phyloP scores from a whole-genome alignment of 2,797 vertebrate species.

The Heteromormyrus szaboi region DNA sequence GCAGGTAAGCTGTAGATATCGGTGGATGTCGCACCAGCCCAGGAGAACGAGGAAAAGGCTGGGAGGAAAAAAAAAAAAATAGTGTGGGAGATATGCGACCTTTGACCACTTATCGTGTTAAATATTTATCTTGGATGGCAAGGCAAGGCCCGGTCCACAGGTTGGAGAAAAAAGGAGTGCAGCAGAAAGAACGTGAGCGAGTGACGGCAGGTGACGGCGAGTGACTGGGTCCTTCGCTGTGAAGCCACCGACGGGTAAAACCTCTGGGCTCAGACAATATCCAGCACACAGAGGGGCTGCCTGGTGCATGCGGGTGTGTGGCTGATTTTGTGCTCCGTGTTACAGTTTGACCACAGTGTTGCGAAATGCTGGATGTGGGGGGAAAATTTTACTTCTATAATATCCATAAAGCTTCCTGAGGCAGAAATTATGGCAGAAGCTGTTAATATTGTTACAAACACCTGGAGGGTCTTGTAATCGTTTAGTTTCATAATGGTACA shows the following conservation, averaged over 20 bases:
- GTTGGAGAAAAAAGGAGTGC: not conserved
- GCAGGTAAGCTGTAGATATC: not conserved
- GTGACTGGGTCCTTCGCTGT: not conserved
- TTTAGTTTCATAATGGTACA: not conserved
- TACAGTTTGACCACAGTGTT: not conserved
- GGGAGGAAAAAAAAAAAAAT: not conserved
- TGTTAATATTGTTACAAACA: not conserved
- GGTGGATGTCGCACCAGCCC: not conserved
- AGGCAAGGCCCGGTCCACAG: not conserved
- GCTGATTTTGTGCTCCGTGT: not conserved
- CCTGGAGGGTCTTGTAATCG: not conserved
- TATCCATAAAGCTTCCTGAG: not conserved
- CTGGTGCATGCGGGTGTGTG: not conserved
- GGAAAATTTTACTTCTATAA: not conserved
- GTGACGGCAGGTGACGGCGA: not conserved
- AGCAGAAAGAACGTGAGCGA: not conserved
- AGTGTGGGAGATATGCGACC: not conserved
- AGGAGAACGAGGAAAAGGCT: not conserved
- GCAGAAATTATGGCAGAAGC: not conserved
- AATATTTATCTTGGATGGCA: slow-evolving; percentile 16
- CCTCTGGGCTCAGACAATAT: not conserved
- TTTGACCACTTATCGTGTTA: slow-evolving; percentile 6
- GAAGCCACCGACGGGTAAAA: not conserved
- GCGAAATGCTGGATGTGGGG: not conserved
- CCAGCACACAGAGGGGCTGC: not conserved